phyloP scores from a whole-genome alignment of 2,113 vertebrate species.

The Melospiza georgiana region DNA sequence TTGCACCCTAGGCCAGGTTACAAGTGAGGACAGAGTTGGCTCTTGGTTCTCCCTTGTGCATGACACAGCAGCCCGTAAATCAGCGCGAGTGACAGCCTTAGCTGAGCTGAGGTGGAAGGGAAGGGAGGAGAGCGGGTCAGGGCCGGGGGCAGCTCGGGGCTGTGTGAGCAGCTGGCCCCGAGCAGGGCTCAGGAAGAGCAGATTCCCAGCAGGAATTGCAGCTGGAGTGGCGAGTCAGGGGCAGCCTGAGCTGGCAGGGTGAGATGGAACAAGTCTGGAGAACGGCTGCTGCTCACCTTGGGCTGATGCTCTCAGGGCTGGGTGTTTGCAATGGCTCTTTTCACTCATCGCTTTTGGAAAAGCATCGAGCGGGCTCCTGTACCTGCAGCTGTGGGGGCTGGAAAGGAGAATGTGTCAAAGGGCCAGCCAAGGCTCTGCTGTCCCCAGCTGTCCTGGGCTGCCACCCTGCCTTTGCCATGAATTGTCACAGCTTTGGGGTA shows the following conservation, averaged over 20 bases:
- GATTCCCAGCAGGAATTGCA: background rate
- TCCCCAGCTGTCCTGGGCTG: background rate
- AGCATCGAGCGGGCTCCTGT: background rate
- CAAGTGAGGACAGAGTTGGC: background rate
- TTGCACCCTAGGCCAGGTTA: background rate
- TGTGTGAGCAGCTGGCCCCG: background rate
- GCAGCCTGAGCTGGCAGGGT: background rate
- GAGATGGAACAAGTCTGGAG: background rate
- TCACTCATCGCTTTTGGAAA: background rate
- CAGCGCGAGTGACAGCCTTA: background rate
- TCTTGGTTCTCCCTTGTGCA: background rate
- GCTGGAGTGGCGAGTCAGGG: background rate
- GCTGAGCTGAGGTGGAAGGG: background rate
- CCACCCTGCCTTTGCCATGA: background rate
- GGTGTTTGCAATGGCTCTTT: background rate
- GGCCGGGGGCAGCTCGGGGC: background rate
- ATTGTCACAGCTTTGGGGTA: slow-evolving; percentile 1
- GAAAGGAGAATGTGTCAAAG: background rate
- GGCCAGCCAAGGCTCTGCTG: background rate
- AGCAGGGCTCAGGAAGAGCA: background rate
- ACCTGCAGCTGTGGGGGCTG: background rate
- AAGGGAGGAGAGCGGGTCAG: background rate
- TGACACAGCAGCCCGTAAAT: background rate
- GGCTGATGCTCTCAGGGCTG: background rate
- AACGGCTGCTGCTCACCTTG: background rate